Base-by-base conservation (phyloP, 2,888 invertebrate genomes). In the Timandra comae region DNA sequence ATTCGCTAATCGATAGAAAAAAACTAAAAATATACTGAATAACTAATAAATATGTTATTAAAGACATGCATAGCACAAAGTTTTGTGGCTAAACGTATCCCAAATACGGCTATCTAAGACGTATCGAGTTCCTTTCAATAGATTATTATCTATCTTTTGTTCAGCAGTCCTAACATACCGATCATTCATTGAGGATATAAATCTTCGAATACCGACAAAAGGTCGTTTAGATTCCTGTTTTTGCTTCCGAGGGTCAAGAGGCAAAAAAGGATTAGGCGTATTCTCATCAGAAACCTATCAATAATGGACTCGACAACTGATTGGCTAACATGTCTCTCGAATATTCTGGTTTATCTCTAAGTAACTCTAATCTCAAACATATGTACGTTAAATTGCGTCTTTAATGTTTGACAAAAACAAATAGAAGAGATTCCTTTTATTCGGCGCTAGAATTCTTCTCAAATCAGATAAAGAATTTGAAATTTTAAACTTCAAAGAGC, bases 121-220 rank as follows among this genome's bases (percentile, higher is more conserved):
- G 36, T 38, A 31, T 48, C 30, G 25, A 29, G 45, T 45, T 26
- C 34, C 42, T 42, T 30, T 27, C 23, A 29, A 46, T 43, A 49
- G 49, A 49, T 49, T n/a, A 52, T 35, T 51, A 58, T 59, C 62
- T 62, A 62, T 56, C 49, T 42, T 52, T 56, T 61, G 52, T 46
- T 42, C 41, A 51, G 42, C 46, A 39, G 34, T 38, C 31, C 38
- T 35, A 48, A 54, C 61, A 66, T 64, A 56, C 62, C 66, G 56
- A 64, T 69, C 63, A 63, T 65, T 66, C 65, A 59, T 59, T 56
- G 55, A 53, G 64, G 52, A 62, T 61, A 77, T 78, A 70, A 76
- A 78, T 78, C 74, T 71, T 66, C 58, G 59, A 50, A 54, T 52
- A 53, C 58, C 65, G 64, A 68, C 71, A 63, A 65, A 66, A 64